Percentiles rank a stretch among this genome's conserved stretches.
phyloP scores from a whole-genome alignment of 1,140 invertebrate species.

The Hormaphis cornu region DNA sequence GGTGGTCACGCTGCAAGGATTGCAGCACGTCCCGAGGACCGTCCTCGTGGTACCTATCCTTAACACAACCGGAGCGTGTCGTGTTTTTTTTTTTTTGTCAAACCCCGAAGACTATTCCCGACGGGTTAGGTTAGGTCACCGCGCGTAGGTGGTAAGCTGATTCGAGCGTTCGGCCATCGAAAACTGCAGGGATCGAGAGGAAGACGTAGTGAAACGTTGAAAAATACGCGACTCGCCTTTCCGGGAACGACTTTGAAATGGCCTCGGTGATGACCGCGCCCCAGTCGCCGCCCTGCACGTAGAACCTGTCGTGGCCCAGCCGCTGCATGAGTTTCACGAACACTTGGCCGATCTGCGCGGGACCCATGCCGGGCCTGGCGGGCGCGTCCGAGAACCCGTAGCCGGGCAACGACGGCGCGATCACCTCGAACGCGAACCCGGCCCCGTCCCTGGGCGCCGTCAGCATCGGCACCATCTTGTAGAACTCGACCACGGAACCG shows the following conservation, averaged over 20 bases:
- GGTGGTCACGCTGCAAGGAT: too few species aligned
- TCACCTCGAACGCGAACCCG: constrained; percentile 66
- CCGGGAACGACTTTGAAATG: constrained; percentile 58
- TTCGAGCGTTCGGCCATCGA: too few species aligned
- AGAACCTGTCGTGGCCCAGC: constrained; percentile 64
- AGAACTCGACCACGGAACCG: constrained; percentile 76
- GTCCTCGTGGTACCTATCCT: too few species aligned
- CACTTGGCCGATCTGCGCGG: constrained; percentile 56
- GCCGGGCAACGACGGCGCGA: constrained; percentile 71
- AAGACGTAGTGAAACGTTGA: too few species aligned
- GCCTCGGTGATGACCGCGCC: constrained; percentile 52
- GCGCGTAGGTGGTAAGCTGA: too few species aligned
- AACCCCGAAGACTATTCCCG: too few species aligned
- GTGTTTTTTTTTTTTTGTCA: too few species aligned
- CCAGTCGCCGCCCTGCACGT: constrained; percentile 81
- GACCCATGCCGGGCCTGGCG: constrained; percentile 52
- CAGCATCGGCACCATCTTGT: constrained; percentile 64
- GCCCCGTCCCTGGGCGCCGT: constrained; percentile 48
- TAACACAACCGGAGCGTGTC: too few species aligned
- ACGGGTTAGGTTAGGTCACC: too few species aligned
- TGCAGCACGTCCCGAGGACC: too few species aligned
- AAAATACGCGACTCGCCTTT: constrained; percentile 50
- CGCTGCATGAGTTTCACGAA: constrained; percentile 75
- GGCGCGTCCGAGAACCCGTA: constrained; percentile 72
- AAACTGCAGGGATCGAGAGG: too few species aligned